A percentile compares a stretch with the other conserved stretches of the same genome.
Conservation (phyloP, 2,113 vertebrate species). For the Cottus gobio region DNA sequence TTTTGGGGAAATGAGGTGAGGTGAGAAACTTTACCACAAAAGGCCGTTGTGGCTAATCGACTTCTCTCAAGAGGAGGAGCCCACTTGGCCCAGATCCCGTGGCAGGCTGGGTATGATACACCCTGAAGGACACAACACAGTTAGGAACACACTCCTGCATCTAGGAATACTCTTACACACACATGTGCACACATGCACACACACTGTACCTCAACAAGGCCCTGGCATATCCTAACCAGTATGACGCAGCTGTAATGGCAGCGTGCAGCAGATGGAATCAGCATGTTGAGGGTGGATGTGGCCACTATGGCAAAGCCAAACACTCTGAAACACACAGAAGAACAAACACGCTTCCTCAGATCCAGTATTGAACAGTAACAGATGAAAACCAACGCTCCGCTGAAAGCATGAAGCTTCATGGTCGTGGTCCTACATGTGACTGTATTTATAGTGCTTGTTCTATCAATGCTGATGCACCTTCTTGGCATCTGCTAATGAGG, state of each 20-base stretch:
- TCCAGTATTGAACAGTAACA: background rate
- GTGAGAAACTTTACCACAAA: slow-evolving; percentile 84
- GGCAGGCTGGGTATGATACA: slow-evolving; percentile 94
- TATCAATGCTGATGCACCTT: background rate
- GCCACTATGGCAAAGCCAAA: slow-evolving; percentile 96
- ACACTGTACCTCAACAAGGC: slow-evolving; percentile 91
- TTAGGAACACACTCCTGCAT: slow-evolving; percentile 14
- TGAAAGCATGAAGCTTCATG: background rate
- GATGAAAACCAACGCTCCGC: background rate
- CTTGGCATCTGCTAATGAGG: background rate
- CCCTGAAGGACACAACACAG: slow-evolving; percentile 79
- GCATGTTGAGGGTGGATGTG: slow-evolving; percentile 93
- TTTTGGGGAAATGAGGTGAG: background rate
- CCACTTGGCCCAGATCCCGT: slow-evolving; percentile 94
- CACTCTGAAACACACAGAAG: slow-evolving; percentile 82
- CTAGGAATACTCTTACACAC: background rate
- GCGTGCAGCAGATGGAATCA: slow-evolving; percentile 91
- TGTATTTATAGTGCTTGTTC: background rate
- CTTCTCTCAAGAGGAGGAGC: slow-evolving; percentile 90
- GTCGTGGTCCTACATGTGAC: background rate
- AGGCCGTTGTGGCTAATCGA: slow-evolving; percentile 89
- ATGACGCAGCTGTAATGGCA: slow-evolving; percentile 94
- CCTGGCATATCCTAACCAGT: slow-evolving; percentile 93
- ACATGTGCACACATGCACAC: background rate
- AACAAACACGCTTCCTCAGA: slow-evolving; percentile 27